A percentile compares a stretch with the other conserved stretches of the same genome.
Evolutionary conservation across 1,140 invertebrate species (phyloP).

Genomic region (Pogonomyrmex californicus): DNA sequence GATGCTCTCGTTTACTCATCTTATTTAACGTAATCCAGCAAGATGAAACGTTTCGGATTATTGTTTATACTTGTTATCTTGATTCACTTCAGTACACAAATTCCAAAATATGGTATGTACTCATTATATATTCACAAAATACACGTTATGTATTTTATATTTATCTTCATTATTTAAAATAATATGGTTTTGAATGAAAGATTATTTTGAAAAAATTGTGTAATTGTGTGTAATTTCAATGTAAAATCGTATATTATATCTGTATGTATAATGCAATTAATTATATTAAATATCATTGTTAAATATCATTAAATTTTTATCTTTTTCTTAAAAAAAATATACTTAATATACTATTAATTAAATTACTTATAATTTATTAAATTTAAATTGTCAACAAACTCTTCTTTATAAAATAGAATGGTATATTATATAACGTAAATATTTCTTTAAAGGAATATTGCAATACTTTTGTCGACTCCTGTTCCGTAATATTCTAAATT

Average conservation of each 20-base stretch:
- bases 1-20: neutral
- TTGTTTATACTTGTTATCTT: neutral
- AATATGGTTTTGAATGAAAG: neutral
- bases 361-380: neutral
- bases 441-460: neutral
- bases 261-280: neutral
- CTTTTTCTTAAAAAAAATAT: neutral
- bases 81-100: neutral
- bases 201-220: neutral
- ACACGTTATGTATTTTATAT: neutral
- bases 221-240: neutral
- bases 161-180: neutral
- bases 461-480: neutral
- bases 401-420: neutral
- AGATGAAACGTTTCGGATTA: constrained; percentile 7
- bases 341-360: neutral
- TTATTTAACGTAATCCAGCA: constrained; percentile 13
- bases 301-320: neutral
- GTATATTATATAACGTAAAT: neutral
- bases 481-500: neutral
- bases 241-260: neutral
- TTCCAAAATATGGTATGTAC: neutral
- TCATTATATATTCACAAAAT: neutral
- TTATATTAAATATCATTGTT: too few relatives aligned
- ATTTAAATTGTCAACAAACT: too few relatives aligned